A percentile compares a stretch with the other conserved stretches of the same genome.
These are phyloP conservation scores for Ctenopoma kingsleyae DNA, from an alignment of 2,797 vertebrate species.

Conservation along the genomic window DNA sequence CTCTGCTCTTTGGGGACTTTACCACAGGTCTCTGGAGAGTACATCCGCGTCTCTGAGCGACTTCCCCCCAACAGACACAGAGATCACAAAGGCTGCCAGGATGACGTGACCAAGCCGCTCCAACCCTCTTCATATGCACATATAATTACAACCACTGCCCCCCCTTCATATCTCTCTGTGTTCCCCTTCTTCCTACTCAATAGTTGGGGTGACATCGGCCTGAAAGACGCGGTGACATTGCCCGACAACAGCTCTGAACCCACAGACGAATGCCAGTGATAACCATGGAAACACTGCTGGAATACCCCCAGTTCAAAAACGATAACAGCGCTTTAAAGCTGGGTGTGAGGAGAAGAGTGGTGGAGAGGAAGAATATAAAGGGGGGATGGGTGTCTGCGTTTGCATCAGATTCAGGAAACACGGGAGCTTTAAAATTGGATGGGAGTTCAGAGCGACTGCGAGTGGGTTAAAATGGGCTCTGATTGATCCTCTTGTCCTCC, in stretches of 20 bases:
- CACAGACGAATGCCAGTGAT: conserved; percentile 67
- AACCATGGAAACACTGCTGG: conserved; percentile 78
- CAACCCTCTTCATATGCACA: conserved; percentile 81
- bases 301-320: conserved; percentile 61
- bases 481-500: conserved; percentile 47
- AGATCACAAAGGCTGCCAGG: conserved; percentile 75
- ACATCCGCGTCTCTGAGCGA: conserved; percentile 54
- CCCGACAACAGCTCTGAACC: conserved; percentile 62
- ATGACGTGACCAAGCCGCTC: conserved; percentile 74
- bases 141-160: conserved; percentile 73
- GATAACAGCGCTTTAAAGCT: conserved; percentile 62
- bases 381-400: conserved; percentile 55
- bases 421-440: conserved; percentile 48
- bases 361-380: conserved; percentile 40
- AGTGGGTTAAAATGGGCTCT: conserved; percentile 41
- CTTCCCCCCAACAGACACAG: conserved; percentile 60
- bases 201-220: conserved; percentile 63
- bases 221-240: conserved; percentile 69
- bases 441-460: conserved; percentile 31
- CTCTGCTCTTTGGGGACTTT: conserved; percentile 46
- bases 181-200: conserved; percentile 46
- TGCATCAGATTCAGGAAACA: conserved; percentile 64
- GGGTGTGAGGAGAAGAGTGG: conserved; percentile 49
- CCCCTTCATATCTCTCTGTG: conserved; percentile 30
- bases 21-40: conserved; percentile 51